Evolutionary conservation across 2,888 invertebrate species (phyloP), one percentile per base, ranked within the genome.

Genomic region (Apotomis capreana): DNA sequence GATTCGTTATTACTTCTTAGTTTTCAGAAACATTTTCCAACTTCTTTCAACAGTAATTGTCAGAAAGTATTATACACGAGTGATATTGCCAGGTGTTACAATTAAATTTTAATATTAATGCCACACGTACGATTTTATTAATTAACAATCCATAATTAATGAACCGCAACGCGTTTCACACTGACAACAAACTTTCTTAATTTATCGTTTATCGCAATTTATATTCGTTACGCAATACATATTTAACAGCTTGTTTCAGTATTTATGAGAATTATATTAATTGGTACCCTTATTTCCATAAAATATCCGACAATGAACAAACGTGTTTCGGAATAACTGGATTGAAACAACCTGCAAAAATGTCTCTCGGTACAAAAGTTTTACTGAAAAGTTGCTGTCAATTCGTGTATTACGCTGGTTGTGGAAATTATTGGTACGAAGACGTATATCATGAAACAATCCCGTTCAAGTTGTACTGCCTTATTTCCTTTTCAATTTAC

Each of bases 341-440:
- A 36, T n/a, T 12, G 37, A 26, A n/a, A 65, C 55, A 46, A 12
- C 55, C 49, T 57, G 49, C 49, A 55, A 61, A 77, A 81, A 89
- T 90, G 89, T 76, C 78, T 68, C 68, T 77, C 54, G 86, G 83
- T 72, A 90, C 91, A 51, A 86, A 85, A 78, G 74, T 68, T 71
- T 79, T 91, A 60, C 77, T 92, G 5, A 83, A 77, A 80, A 80
- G 79, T 67, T 82, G 85, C 76, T 91, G 90, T 76, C 87, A 82
- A 79, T 90, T 85, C 76, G 88, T 89, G n/a, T 90, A 87, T 75
- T 87, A 85, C 58, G 84, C 90, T 2, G 91, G 91, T 36, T 85
- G 84, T 4, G 90, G 90, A 6, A 89, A 90, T 78, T 90, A 82
- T 77, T 90, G 90, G 89, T 87, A 82, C 69, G 87, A 90, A 76